phyloP scores from a whole-genome alignment of 2,888 invertebrate genomes.

The Anorthoa munda region DNA sequence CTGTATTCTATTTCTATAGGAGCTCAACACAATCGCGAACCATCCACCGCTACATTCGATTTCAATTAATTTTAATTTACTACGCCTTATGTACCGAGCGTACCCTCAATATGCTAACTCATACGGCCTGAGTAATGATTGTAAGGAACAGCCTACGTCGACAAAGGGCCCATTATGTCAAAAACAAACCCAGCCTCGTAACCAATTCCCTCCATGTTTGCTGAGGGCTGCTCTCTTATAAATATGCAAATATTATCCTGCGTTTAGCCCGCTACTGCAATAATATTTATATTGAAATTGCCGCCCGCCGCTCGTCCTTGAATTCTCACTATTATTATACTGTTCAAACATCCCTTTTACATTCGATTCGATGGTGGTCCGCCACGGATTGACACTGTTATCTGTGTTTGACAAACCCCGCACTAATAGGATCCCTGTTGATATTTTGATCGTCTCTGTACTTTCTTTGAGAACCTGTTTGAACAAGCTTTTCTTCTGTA shows the following conservation, averaged over 20 bases:
- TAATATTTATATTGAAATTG: slow-evolving; percentile 89
- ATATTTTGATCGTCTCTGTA: slow-evolving; percentile 58
- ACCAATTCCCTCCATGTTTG: slow-evolving; percentile 87
- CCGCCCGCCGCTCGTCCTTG: slow-evolving; percentile 82
- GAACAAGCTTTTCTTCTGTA: slow-evolving; percentile 43
- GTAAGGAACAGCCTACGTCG: slow-evolving; percentile 79
- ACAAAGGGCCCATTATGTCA: slow-evolving; percentile 87
- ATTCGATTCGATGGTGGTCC: slow-evolving; percentile 71
- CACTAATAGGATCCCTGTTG: slow-evolving; percentile 71
- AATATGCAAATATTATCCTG: slow-evolving; percentile 90
- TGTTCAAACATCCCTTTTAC: slow-evolving; percentile 84
- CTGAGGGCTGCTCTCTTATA: slow-evolving; percentile 87
- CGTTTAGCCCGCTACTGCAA: slow-evolving; percentile 87
- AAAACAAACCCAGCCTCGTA: slow-evolving; percentile 83
- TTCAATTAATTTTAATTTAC: slow-evolving; percentile 69
- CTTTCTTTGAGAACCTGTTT: slow-evolving; percentile 43
- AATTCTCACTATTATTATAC: slow-evolving; percentile 84
- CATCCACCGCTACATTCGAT: slow-evolving; percentile 58
- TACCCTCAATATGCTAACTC: slow-evolving; percentile 77
- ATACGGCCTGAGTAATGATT: slow-evolving; percentile 80
- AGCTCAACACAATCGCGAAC: slow-evolving; percentile 53
- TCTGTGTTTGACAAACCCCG: slow-evolving; percentile 77
- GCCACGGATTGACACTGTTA: slow-evolving; percentile 72
- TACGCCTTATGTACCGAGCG: slow-evolving; percentile 62
- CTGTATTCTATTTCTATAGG: slow-evolving; percentile 43